phyloP scores from a whole-genome alignment of 2,888 invertebrate species.

The Zhuqinia jingwanae region DNA sequence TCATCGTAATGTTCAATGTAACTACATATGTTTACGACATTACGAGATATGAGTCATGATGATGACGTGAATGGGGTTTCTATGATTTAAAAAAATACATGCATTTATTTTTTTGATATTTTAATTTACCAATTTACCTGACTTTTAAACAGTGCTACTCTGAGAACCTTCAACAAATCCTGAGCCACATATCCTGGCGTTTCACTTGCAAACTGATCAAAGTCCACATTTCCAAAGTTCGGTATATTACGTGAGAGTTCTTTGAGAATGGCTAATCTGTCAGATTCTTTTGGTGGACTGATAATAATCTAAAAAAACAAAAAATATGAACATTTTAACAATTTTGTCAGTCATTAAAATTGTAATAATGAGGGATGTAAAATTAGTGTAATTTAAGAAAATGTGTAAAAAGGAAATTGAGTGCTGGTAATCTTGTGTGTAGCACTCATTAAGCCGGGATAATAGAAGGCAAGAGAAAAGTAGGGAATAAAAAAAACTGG shows the following conservation, averaged over 20 bases:
- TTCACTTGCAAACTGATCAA: constrained; percentile 81
- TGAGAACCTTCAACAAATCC: constrained; percentile 83
- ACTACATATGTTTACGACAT: too few relatives aligned
- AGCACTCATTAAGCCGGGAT: background rate
- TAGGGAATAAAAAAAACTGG: background rate
- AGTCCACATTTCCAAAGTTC: constrained; percentile 62
- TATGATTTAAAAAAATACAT: background rate
- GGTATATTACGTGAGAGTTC: constrained; percentile 74
- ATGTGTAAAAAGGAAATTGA: background rate
- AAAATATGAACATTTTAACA: background rate
- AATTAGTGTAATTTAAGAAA: background rate
- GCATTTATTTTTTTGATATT: background rate
- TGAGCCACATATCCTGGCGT: constrained; percentile 84
- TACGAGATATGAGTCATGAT: constrained; percentile 4
- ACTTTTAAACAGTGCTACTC: constrained; percentile 80
- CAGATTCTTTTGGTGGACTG: constrained; percentile 74
- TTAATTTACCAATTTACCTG: constrained; percentile 70
- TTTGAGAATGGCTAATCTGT: constrained; percentile 82
- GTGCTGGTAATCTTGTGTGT: background rate
- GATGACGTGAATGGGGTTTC: too few relatives aligned
- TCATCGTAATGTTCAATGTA: too few relatives aligned
- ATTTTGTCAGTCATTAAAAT: too few relatives aligned
- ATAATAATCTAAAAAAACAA: constrained; percentile 56
- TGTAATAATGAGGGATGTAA: background rate
- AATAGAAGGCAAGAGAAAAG: too few relatives aligned